Base-by-base conservation (phyloP, 2,113 vertebrate species). In the Grammomys surdaster region DNA sequence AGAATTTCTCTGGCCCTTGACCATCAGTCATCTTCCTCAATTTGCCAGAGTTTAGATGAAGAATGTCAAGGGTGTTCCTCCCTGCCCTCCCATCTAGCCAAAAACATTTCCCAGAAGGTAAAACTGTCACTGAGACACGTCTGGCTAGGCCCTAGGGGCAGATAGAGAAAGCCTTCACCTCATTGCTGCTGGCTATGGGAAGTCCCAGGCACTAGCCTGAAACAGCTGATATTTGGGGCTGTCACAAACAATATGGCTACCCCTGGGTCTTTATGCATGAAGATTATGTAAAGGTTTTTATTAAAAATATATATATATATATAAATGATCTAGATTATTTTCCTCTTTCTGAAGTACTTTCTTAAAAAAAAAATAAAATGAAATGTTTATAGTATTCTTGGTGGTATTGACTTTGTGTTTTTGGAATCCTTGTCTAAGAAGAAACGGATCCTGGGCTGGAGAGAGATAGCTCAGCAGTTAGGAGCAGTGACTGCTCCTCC, bases 271-370 rank as follows among this genome's bases (percentile, higher is more conserved):
- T 96, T 58, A 54, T 98, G 98, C 98, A 98, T 98, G 98, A 98
- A 98, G 96, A 93, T 98, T 97, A 96, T 98, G 94, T 98, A 98
- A 98, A 98, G 98, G 98, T 98, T 99, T 99, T 99, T 99, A 99
- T 98, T 97, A 84, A 97, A 97, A 5, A 69, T 54, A 69, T 95
- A 97, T 93, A 97, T 97, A 97, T 95, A 97, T 97, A 98, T 98
- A 98, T 98, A 98, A 98, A 98, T 97, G 95, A 98, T 98, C 97
- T 98, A 98, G 98, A 98, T 98, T 98, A 98, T 99, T 99, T 99
- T 99, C 98, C 96, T 98, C 97, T 98, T 98, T 98, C 98, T 98
- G 98, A 98, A 98, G 94, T 98, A 97, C 98, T 98, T 98, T 98
- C 97, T 98, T 98, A 98, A 97, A 97, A 95, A 96, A 98, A 98